Evolutionary conservation across 2,113 vertebrate species (phyloP).

Genomic region (Balaenoptera acutorostrata): DNA sequence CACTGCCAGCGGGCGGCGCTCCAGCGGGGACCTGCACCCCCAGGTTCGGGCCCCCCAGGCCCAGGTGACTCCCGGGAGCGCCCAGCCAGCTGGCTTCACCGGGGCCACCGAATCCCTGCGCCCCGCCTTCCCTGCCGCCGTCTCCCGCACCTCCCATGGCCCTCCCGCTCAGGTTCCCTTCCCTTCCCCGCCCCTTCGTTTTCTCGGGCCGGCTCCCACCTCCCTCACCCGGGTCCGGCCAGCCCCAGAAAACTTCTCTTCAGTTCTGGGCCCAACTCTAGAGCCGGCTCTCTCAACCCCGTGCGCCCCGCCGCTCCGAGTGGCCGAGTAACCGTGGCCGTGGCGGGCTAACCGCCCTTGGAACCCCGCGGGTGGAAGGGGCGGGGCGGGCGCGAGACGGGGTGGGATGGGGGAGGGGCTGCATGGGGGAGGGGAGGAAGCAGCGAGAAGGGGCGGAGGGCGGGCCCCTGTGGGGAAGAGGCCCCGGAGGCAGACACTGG

Average conservation of each 20-base stretch:
- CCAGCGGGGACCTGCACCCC: neutral
- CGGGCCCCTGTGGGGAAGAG: neutral
- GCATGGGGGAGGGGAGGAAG: neutral
- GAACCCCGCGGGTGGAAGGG: constrained; percentile 45
- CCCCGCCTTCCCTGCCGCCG: neutral
- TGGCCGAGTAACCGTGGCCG: constrained; percentile 25
- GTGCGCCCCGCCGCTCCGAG: constrained; percentile 21
- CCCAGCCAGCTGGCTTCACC: neutral
- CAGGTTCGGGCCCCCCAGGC: neutral
- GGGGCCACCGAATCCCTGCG: neutral
- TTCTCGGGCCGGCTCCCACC: neutral
- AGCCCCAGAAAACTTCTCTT: constrained; percentile 17
- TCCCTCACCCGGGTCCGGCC: neutral
- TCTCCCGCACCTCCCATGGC: neutral
- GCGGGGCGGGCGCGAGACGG: neutral
- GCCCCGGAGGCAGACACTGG: neutral
- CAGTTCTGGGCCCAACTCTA: neutral
- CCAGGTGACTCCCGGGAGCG: neutral
- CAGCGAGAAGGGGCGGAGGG: neutral
- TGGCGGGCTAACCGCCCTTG: constrained; percentile 59
- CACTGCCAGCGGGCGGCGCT: constrained; percentile 62
- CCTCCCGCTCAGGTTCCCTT: neutral
- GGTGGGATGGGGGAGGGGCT: neutral
- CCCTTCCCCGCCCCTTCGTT: neutral
- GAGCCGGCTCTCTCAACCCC: neutral